Evolutionary conservation across 2,888 invertebrate species (phyloP).

Genomic region (Cyclophora albipunctata): DNA sequence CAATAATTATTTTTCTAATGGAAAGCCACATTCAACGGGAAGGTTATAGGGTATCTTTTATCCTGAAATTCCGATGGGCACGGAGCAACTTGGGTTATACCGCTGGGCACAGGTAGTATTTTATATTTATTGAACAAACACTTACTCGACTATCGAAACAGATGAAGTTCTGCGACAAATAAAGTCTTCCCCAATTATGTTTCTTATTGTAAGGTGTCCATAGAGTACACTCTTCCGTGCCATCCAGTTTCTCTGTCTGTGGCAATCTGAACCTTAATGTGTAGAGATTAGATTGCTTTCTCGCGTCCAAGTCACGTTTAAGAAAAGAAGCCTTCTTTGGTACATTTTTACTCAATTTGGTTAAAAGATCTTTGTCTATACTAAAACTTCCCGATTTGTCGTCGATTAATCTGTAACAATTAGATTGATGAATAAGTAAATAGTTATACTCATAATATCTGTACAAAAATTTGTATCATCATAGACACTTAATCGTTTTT

Average conservation of each 20-base stretch:
- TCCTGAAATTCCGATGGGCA: too few species aligned
- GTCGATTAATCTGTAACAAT: constrained; percentile 84
- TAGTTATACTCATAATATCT: too few species aligned
- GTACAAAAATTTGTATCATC: too few species aligned
- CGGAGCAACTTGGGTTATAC: too few species aligned
- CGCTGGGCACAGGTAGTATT: too few species aligned
- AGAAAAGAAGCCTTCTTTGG: constrained; percentile 93
- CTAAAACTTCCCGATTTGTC: constrained; percentile 91
- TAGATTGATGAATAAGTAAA: not conserved
- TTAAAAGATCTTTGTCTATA: constrained; percentile 89
- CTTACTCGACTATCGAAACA: constrained; percentile 96
- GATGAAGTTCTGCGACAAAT: constrained; percentile 94
- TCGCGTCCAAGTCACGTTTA: constrained; percentile 95
- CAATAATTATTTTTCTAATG: too few species aligned
- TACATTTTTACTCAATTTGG: constrained; percentile 89
- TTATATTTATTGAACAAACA: constrained; percentile 12
- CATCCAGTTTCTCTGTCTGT: constrained; percentile 93
- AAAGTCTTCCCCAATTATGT: constrained; percentile 90
- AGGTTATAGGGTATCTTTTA: too few species aligned
- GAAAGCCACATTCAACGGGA: too few species aligned
- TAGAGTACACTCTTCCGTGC: constrained; percentile 91
- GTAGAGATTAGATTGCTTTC: constrained; percentile 94
- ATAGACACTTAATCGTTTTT: too few species aligned
- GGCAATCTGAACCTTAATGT: constrained; percentile 90
- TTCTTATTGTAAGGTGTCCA: constrained; percentile 97